Percentiles rank a stretch among this genome's conserved stretches.
Conservation (phyloP, 2,113 vertebrate species). For the Sander lucioperca region DNA sequence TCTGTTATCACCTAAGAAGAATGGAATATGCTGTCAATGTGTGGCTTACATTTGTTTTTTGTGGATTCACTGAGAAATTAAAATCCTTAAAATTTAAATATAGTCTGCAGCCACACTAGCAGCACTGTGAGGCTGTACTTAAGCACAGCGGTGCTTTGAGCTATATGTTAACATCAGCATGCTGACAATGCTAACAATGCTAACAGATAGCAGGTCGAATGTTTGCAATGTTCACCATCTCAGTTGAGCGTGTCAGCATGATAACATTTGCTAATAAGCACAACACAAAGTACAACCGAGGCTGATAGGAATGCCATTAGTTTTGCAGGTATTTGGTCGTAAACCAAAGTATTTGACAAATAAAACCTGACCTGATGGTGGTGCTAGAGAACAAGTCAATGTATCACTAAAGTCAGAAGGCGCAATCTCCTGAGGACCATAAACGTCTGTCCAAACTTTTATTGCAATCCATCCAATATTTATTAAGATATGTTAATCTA, state of each 20-base stretch:
- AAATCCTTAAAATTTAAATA: neutral
- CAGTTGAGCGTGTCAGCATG: neutral
- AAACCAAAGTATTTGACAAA: neutral
- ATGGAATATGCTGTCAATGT: neutral
- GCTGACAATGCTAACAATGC: neutral
- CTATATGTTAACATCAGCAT: neutral
- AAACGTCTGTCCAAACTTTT: neutral
- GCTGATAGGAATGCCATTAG: neutral
- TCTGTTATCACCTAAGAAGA: conserved; percentile 46
- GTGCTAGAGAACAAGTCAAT: neutral
- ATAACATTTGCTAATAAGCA: neutral
- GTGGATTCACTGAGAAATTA: neutral
- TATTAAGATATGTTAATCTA: neutral
- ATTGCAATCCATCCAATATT: neutral
- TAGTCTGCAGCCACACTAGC: neutral
- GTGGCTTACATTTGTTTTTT: conserved; percentile 8
- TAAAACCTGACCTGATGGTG: no score
- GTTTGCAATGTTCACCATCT: neutral
- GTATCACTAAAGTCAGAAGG: neutral
- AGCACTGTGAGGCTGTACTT: neutral
- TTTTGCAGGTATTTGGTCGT: neutral
- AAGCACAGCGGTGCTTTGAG: neutral
- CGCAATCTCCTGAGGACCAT: neutral
- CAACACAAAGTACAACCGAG: neutral
- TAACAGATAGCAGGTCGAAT: neutral